Base-by-base conservation (phyloP, 2,888 invertebrate genomes). In the Megaustenia siamemsis region DNA sequence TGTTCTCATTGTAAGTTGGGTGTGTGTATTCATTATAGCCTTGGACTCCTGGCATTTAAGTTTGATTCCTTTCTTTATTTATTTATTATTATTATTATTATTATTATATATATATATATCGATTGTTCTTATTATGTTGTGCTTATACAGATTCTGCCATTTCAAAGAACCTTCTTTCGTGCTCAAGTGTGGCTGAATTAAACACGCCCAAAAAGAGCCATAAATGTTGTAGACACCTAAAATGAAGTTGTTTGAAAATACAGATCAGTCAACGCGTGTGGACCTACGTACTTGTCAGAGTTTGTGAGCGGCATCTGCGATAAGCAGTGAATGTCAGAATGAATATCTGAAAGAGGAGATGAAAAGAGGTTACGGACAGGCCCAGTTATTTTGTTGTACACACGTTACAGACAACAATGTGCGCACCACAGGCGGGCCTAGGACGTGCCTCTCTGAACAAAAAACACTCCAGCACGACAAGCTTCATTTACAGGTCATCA, bases 401-500 rank as follows among this genome's bases (percentile, higher is more conserved):
- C 38, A 35, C 32, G 53, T 15, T 53, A 49, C 24, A 35, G 56
- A 76, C 8, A 73, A 73, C 71, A 73, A 45, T 24, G 4, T 45
- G 45, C 8, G 71, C 15, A 38, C 71, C 45, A 3, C 0, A 8
- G n/a, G n/a, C 43, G 8, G 5, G 43, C n/a, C 28, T 12, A 12
- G 69, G 0, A n/a, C 40, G 15, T 28, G 32, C 32, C 4, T 49
- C 18, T 21, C 6, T 56, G 38, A 24, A 77, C 60, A 56, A 77
- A 32, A 60, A 77, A 77, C 63, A 56, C 56, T 40, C n/a, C 8
- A 28, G 3, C 60, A 1, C 60, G 28, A 63, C 49, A 63, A n/a
- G 56, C 77, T 56, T 40, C 56, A 28, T 60, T 77, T 56, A 28
- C 43, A 53, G 56, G 77, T 63, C 77, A 63, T 77, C 77, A 77